Conservation (phyloP, 1,140 invertebrate species). For the Anadara kagoshimensis region DNA sequence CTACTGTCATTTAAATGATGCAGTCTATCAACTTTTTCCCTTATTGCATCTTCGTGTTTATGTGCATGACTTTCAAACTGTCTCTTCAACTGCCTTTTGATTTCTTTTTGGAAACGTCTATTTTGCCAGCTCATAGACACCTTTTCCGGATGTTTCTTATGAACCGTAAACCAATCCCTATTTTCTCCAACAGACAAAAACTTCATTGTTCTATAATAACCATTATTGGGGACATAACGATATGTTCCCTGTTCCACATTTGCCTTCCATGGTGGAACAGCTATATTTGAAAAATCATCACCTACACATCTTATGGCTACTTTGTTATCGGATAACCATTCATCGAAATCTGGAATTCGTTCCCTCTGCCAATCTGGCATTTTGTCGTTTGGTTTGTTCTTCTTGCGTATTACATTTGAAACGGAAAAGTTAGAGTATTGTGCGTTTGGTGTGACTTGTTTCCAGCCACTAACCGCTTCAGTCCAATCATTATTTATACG, state of each 20-base stretch:
- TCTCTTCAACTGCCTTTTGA: constrained; percentile 50
- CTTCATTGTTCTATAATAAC: constrained; percentile 57
- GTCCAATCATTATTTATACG: constrained; percentile 46
- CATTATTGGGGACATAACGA: constrained; percentile 64
- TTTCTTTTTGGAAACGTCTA: constrained; percentile 52
- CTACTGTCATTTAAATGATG: not conserved
- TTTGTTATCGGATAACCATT: constrained; percentile 25
- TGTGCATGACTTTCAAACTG: constrained; percentile 38
- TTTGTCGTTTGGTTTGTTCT: constrained; percentile 13
- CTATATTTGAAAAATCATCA: constrained; percentile 47
- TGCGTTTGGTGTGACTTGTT: constrained; percentile 32
- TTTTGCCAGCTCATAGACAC: constrained; percentile 49
- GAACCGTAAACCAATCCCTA: constrained; percentile 51
- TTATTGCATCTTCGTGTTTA: constrained; percentile 10
- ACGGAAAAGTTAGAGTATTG: constrained; percentile 31
- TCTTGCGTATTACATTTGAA: constrained; percentile 32
- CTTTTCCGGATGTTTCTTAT: constrained; percentile 51
- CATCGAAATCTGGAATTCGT: constrained; percentile 4
- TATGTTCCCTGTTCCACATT: constrained; percentile 64
- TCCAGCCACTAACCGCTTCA: constrained; percentile 57
- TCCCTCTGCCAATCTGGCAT: constrained; percentile 29
- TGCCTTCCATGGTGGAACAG: constrained; percentile 56
- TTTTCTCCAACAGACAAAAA: constrained; percentile 41
- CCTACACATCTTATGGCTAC: constrained; percentile 42
- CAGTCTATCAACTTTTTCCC: constrained; percentile 4